These are phyloP conservation scores for Paralvinella palmiformis DNA, from an alignment of 1,140 invertebrate species.

Conservation along the genomic window DNA sequence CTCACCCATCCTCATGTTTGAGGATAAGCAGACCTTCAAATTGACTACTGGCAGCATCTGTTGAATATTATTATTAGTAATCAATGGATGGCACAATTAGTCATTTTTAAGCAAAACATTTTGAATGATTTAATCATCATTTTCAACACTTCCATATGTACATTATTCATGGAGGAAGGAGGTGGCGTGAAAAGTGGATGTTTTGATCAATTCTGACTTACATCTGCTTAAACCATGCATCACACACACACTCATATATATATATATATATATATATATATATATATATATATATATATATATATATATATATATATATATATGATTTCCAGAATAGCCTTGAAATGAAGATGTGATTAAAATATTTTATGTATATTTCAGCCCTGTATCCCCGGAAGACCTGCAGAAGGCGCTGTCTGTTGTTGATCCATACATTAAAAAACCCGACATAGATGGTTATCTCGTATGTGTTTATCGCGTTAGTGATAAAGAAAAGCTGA, in stretches of 20 bases:
- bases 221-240: background rate
- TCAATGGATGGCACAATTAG: too few relatives aligned
- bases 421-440: slow-evolving; percentile 40
- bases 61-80: too few relatives aligned
- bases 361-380: slow-evolving; percentile 26
- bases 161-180: too few relatives aligned
- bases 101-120: too few relatives aligned
- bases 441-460: slow-evolving; percentile 31
- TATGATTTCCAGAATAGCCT: too few relatives aligned
- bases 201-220: background rate
- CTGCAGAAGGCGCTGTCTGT: slow-evolving; percentile 35
- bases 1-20: too few relatives aligned
- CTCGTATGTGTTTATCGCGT: slow-evolving; percentile 36
- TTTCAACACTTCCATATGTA: too few relatives aligned
- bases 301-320: background rate
- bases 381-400: slow-evolving; percentile 36
- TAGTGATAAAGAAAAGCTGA: slow-evolving; percentile 24
- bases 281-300: background rate
- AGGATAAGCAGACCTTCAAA: too few relatives aligned
- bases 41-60: too few relatives aligned
- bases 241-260: background rate
- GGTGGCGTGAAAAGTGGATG: background rate
- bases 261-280: background rate
- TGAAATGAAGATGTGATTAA: background rate
- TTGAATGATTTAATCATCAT: too few relatives aligned